Conservation (phyloP, 2,888 invertebrate species). For the Oscheius sp. region DNA sequence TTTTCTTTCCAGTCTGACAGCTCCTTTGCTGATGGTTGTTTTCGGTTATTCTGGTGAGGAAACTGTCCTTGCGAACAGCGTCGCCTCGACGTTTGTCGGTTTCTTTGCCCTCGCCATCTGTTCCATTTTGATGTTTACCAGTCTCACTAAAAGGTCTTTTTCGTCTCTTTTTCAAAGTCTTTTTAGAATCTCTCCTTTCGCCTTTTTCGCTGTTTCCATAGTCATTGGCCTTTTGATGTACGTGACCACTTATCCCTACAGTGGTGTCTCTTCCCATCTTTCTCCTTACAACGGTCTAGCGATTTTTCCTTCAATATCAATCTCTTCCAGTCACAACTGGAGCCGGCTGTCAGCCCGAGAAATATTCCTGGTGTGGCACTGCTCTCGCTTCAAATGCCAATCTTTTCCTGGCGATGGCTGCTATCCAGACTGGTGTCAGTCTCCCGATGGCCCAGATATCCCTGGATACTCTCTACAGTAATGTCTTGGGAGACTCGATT, state of each 20-base stretch:
- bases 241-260: constrained; percentile 45
- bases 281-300: constrained; percentile 43
- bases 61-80: constrained; percentile 41
- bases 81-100: constrained; percentile 44
- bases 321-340: constrained; percentile 34
- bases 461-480: constrained; percentile 46
- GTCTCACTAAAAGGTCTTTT: neutral
- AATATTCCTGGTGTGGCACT: constrained; percentile 44
- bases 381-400: constrained; percentile 28
- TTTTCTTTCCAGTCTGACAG: constrained; percentile 15
- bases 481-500: neutral
- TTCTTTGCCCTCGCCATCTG: constrained; percentile 33
- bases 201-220: constrained; percentile 14
- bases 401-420: constrained; percentile 44
- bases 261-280: constrained; percentile 35
- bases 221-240: constrained; percentile 40
- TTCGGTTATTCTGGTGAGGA: constrained; percentile 46
- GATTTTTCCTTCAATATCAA: too few relatives aligned
- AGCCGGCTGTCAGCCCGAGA: constrained; percentile 44
- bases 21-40: constrained; percentile 45
- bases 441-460: constrained; percentile 47
- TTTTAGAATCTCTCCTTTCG: constrained; percentile 43
- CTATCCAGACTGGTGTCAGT: constrained; percentile 47
- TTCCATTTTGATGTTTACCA: constrained; percentile 13
- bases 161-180: constrained; percentile 32